Conservation (phyloP, 2,113 vertebrate genomes). For the Acrocephalus arundinaceus region DNA sequence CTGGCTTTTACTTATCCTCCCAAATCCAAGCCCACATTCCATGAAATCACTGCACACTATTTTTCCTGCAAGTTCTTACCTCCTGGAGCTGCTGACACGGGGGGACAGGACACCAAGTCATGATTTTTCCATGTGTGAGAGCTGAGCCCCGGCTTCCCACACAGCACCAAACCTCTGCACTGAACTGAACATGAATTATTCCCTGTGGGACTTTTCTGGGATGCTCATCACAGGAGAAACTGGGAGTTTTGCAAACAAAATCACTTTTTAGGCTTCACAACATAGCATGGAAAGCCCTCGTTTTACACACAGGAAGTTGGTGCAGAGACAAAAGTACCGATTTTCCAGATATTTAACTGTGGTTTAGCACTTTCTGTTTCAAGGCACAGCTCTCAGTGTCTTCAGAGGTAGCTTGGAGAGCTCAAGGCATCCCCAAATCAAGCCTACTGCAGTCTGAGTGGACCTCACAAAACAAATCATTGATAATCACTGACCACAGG, state of each 20-base stretch:
- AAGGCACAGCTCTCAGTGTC: neutral
- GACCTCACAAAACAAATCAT: neutral
- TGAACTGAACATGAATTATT: neutral
- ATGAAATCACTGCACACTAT: neutral
- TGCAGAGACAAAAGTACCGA: neutral
- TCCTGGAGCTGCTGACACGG: neutral
- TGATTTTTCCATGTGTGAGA: neutral
- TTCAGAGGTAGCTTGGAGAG: neutral
- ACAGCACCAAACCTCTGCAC: neutral
- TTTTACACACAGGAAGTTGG: neutral
- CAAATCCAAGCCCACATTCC: neutral
- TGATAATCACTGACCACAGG: neutral
- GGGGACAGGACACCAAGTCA: neutral
- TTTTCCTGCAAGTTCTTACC: neutral
- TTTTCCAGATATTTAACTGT: neutral
- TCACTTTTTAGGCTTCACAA: neutral
- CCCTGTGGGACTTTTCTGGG: conserved; percentile 19
- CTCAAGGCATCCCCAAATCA: neutral
- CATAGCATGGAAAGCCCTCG: neutral
- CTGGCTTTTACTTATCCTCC: neutral
- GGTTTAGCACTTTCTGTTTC: neutral
- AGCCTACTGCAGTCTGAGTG: neutral
- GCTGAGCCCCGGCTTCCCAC: neutral
- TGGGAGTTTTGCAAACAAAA: neutral
- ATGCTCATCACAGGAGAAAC: neutral